Conservation (phyloP, 2,113 vertebrate genomes). For the Cryptotis parvus region DNA sequence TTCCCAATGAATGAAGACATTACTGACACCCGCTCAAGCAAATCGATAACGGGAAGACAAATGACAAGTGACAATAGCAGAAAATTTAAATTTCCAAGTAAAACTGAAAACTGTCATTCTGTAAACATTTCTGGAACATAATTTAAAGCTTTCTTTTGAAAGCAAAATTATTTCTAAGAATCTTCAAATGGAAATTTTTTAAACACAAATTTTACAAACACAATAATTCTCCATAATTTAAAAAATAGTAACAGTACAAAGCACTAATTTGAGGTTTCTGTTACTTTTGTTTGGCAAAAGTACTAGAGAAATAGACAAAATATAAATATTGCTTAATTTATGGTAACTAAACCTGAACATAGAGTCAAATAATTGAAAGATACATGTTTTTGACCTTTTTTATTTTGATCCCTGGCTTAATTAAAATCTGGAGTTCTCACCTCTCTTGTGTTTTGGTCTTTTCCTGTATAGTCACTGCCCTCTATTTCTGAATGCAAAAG, state of each 20-base stretch:
- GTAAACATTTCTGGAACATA: not conserved
- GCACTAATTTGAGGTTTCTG: not conserved
- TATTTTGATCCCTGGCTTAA: conserved; percentile 17
- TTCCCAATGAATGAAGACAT: too few relatives aligned
- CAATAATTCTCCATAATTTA: not conserved
- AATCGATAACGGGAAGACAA: too few relatives aligned
- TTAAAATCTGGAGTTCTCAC: not conserved
- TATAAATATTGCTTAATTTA: conserved; percentile 7
- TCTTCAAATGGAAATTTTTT: not conserved
- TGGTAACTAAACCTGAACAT: not conserved
- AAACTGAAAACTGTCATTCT: not conserved
- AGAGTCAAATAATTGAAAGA: not conserved
- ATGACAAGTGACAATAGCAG: too few relatives aligned
- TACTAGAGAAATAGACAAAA: not conserved
- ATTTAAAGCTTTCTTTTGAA: conserved; percentile 18
- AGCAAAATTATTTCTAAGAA: conserved; percentile 22
- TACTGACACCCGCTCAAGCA: too few relatives aligned
- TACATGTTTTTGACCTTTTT: not conserved
- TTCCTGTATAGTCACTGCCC: not conserved
- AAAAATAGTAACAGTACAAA: not conserved
- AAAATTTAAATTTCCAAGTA: not conserved
- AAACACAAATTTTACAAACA: not conserved
- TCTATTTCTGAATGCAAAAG: not conserved
- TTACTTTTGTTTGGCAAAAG: conserved; percentile 30
- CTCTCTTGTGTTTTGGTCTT: not conserved